phyloP scores from a whole-genome alignment of 1,140 invertebrate genomes.

The Panagrolaimus sp. region DNA sequence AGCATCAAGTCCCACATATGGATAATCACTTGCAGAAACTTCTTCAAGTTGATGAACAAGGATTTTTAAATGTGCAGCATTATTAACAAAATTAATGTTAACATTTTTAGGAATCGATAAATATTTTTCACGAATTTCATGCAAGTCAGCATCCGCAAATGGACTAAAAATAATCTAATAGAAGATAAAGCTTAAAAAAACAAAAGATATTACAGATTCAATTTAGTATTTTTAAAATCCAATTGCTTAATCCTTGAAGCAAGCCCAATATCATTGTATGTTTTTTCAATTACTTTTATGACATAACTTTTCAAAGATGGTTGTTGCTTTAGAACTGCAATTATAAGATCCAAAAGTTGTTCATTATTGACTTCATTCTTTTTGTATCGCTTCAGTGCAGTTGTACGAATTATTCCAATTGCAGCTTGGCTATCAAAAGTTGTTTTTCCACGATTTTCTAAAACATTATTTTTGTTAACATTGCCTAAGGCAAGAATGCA shows the following conservation, averaged over 20 bases:
- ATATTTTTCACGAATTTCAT: neutral
- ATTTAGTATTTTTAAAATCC: too few species aligned
- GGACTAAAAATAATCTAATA: neutral
- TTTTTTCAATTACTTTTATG: neutral
- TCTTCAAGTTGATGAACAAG: neutral
- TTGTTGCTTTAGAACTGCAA: neutral
- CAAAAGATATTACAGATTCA: neutral
- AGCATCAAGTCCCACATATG: neutral
- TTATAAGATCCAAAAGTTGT: neutral
- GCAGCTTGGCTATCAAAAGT: neutral
- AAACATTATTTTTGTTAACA: neutral
- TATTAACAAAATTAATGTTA: neutral
- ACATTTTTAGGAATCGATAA: neutral
- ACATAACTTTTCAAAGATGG: neutral
- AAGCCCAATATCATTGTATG: neutral
- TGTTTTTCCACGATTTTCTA: neutral
- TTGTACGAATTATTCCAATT: neutral
- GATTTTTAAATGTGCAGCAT: neutral
- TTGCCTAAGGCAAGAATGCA: neutral
- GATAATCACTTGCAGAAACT: neutral
- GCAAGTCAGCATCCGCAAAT: neutral
- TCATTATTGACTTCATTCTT: conserved; percentile 5
- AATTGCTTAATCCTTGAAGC: too few species aligned
- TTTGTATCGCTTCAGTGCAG: neutral
- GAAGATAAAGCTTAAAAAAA: neutral